Conservation (phyloP, 1,140 invertebrate species). For the Halyomorpha halys region DNA sequence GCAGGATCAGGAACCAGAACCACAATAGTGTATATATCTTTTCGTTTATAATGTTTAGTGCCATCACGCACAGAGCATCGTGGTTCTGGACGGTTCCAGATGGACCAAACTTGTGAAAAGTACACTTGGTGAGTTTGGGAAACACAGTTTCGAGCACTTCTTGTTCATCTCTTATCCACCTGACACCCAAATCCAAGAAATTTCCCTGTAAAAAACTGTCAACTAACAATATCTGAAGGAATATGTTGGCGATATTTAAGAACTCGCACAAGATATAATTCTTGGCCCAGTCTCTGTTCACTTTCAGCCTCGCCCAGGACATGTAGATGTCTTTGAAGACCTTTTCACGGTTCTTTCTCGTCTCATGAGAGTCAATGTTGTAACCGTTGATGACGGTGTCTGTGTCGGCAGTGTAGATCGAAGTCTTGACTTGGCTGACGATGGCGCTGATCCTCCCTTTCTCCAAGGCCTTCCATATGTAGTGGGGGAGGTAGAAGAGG, state of each 20-base stretch:
- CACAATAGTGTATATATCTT: constrained; percentile 69
- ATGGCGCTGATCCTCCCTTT: constrained; percentile 44
- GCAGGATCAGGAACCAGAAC: constrained; percentile 66
- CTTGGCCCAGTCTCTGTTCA: constrained; percentile 31
- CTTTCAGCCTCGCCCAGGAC: constrained; percentile 5
- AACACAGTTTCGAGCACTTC: constrained; percentile 39
- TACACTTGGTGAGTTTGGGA: constrained; percentile 35
- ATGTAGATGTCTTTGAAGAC: constrained; percentile 1
- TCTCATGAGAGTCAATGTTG: constrained; percentile 30
- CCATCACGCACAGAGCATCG: constrained; percentile 60
- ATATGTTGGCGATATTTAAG: constrained; percentile 37
- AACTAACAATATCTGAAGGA: constrained; percentile 50
- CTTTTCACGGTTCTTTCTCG: constrained; percentile 3
- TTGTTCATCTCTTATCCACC: constrained; percentile 58
- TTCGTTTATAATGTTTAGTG: constrained; percentile 69
- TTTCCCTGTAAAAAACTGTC: constrained; percentile 61
- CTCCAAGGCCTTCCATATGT: constrained; percentile 67
- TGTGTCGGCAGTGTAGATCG: constrained; percentile 35
- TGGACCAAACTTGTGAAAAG: constrained; percentile 47
- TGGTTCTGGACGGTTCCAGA: constrained; percentile 46
- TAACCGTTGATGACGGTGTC: constrained; percentile 43
- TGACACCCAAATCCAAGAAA: constrained; percentile 41
- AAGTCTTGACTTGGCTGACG: constrained; percentile 34
- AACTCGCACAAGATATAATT: constrained; percentile 40
- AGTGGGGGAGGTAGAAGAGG: constrained; percentile 59